A percentile compares a stretch with the other conserved stretches of the same genome.
Conservation (phyloP, 1,140 invertebrate species). For the Danaus melanippus region DNA sequence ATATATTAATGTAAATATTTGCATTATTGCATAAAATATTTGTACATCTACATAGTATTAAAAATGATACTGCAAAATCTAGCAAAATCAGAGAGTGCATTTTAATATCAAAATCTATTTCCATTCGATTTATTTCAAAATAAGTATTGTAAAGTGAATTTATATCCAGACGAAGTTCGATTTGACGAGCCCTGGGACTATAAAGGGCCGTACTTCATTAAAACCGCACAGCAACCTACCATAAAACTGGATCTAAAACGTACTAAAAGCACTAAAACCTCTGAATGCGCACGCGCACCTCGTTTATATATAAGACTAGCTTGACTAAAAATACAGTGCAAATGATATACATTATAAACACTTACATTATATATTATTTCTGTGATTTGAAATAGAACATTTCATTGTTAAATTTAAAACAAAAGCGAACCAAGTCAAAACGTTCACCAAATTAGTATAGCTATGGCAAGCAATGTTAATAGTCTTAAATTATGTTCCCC, state of each 20-base stretch:
- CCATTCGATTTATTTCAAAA: too few species aligned
- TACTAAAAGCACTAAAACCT: constrained; percentile 15
- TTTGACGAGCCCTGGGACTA: constrained; percentile 10
- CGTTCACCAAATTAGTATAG: too few species aligned
- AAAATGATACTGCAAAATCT: too few species aligned
- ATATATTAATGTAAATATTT: too few species aligned
- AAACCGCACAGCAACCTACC: constrained; percentile 10
- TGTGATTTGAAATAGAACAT: too few species aligned
- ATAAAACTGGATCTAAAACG: constrained; percentile 15
- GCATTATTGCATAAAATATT: too few species aligned
- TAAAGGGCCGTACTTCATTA: constrained; percentile 16
- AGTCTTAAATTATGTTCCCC: constrained; percentile 10
- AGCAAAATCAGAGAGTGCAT: not conserved
- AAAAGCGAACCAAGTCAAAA: too few species aligned
- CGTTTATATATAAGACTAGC: constrained; percentile 10
- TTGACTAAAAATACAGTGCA: not conserved
- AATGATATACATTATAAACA: constrained; percentile 8
- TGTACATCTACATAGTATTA: too few species aligned
- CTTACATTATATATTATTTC: not conserved
- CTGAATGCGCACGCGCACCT: constrained; percentile 13
- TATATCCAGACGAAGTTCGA: constrained; percentile 13
- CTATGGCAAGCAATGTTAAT: too few species aligned
- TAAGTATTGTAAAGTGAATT: constrained; percentile 3
- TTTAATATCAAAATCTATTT: constrained; percentile 1
- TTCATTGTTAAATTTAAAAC: too few species aligned